Conservation (phyloP, 2,888 invertebrate species). For the Ochropacha duplaris region DNA sequence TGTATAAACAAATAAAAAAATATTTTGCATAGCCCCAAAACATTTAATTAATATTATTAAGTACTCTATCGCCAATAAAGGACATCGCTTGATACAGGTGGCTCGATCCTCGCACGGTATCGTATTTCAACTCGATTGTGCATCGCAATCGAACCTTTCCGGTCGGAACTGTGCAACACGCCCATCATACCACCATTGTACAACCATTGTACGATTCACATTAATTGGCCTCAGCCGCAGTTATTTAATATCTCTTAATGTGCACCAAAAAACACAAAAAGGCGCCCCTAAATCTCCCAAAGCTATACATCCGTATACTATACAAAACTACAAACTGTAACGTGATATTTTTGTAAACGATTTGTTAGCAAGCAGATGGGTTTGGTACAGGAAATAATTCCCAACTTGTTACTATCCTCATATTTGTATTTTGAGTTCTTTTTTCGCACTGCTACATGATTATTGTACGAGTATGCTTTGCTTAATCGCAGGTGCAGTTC, state of each 20-base stretch:
- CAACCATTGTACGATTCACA: conserved; percentile 62
- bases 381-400: conserved; percentile 73
- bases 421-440: conserved; percentile 28
- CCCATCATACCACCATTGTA: conserved; percentile 63
- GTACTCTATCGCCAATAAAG: conserved; percentile 13
- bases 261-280: conserved; percentile 62
- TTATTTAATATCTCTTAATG: conserved; percentile 74
- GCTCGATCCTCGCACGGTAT: conserved; percentile 56
- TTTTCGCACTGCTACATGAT: conserved; percentile 44
- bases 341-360: conserved; percentile 74
- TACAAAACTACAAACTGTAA: conserved; percentile 56
- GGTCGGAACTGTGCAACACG: conserved; percentile 77
- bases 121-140: conserved; percentile 64
- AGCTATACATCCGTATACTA: conserved; percentile 66
- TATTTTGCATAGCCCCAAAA: no score
- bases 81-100: conserved; percentile 58
- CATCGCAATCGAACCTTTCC: conserved; percentile 70
- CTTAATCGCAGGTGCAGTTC: conserved; percentile 45
- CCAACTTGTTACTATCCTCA: conserved; percentile 55
- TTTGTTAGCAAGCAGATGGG: conserved; percentile 75
- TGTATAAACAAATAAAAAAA: no score
- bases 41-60: conserved; percentile 30
- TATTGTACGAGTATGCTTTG: conserved; percentile 52
- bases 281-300: conserved; percentile 61
- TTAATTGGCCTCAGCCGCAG: conserved; percentile 78